A percentile compares a stretch with the other conserved stretches of the same genome.
Evolutionary conservation across 2,888 invertebrate species (phyloP).

Genomic region (Synanthedon tipuliformis): DNA sequence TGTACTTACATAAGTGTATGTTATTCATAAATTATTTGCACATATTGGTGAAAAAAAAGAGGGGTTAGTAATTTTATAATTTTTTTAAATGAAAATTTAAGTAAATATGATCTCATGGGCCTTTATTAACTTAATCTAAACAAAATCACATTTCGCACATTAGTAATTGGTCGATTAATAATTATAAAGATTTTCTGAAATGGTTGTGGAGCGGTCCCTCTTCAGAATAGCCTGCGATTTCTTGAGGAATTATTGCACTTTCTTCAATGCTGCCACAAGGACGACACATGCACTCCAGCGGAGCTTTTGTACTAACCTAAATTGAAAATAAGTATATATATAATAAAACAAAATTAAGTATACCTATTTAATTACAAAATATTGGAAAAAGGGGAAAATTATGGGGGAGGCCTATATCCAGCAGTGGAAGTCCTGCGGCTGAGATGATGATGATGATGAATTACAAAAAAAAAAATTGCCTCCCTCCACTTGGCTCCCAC

Average conservation of each 20-base stretch:
- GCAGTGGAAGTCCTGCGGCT: too few species aligned
- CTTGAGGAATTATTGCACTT: conserved; percentile 88
- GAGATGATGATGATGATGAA: too few species aligned
- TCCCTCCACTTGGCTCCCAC: too few species aligned
- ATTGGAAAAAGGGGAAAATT: too few species aligned
- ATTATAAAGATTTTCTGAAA: conserved; percentile 78
- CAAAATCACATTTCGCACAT: conserved; percentile 2
- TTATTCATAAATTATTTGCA: too few species aligned
- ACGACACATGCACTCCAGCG: conserved; percentile 93
- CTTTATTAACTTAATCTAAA: conserved; percentile 15
- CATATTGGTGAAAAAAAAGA: too few species aligned
- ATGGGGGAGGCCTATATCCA: too few species aligned
- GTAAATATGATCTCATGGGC: conserved; percentile 13
- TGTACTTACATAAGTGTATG: too few species aligned
- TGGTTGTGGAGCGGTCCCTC: conserved; percentile 85
- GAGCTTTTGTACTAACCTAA: conserved; percentile 91
- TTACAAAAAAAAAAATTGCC: too few species aligned
- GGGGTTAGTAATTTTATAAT: too few species aligned
- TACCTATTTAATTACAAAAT: background rate
- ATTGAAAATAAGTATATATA: conserved; percentile 7
- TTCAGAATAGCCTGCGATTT: conserved; percentile 87
- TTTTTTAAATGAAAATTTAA: too few species aligned
- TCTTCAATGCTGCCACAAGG: conserved; percentile 92
- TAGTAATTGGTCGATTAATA: conserved; percentile 6
- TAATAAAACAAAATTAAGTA: too few species aligned